Evolutionary conservation across 2,113 vertebrate species (phyloP).

Genomic region (Rhynchopsitta pachyrhyncha): DNA sequence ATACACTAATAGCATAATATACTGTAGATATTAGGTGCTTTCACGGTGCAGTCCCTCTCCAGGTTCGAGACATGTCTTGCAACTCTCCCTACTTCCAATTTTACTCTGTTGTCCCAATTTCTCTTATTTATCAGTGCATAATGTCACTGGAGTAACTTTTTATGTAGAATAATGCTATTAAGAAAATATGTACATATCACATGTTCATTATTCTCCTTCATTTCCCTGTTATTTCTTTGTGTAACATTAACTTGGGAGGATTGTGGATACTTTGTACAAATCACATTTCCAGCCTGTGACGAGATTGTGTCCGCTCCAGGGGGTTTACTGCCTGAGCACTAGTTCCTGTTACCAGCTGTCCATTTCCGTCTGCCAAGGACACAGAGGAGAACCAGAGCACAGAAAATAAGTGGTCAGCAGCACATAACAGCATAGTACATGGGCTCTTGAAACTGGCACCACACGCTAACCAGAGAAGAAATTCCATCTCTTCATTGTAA

Average conservation of each 20-base stretch:
- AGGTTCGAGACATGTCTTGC: not conserved
- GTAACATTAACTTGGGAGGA: not conserved
- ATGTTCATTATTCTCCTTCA: not conserved
- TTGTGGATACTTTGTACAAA: not conserved
- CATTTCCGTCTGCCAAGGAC: not conserved
- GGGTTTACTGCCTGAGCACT: not conserved
- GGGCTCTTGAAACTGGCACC: not conserved
- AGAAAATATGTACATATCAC: not conserved
- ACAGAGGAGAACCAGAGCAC: not conserved
- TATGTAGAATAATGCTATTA: not conserved
- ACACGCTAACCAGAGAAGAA: not conserved
- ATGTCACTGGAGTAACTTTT: not conserved
- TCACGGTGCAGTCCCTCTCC: not conserved
- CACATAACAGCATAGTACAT: accelerated
- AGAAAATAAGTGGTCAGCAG: not conserved
- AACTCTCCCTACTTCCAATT: not conserved
- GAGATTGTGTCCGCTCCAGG: not conserved
- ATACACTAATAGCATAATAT: not conserved
- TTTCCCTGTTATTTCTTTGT: not conserved
- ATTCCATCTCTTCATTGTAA: not conserved
- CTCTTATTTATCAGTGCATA: not conserved
- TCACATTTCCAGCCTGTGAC: not conserved
- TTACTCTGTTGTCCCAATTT: not conserved
- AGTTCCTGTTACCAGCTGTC: not conserved
- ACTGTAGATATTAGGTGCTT: not conserved